Conservation (phyloP, 2,888 invertebrate species). For the Chloroclysta siterata region DNA sequence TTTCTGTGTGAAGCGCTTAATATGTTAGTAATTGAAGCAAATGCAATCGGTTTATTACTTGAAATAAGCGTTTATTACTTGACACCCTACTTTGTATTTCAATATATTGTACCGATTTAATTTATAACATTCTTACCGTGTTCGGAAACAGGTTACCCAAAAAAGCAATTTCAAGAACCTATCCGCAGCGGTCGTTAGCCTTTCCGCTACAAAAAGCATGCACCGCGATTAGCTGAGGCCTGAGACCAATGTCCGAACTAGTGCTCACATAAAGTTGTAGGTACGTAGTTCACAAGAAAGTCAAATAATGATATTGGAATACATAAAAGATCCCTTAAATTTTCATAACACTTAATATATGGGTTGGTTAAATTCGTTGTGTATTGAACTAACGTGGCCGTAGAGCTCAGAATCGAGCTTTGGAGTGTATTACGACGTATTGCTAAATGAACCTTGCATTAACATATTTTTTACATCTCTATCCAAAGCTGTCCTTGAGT, state of each 20-base stretch:
- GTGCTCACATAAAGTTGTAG: slow-evolving; percentile 39
- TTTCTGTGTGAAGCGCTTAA: slow-evolving; percentile 28
- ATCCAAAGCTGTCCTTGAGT: slow-evolving; percentile 39
- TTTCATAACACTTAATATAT: background rate
- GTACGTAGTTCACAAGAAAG: slow-evolving; percentile 30
- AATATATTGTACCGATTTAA: slow-evolving; percentile 49
- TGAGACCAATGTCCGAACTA: slow-evolving; percentile 60
- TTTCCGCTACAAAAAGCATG: slow-evolving; percentile 72
- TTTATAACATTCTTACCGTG: slow-evolving; percentile 62
- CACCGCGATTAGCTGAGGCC: slow-evolving; percentile 62
- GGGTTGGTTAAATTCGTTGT: background rate
- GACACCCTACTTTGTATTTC: slow-evolving; percentile 48
- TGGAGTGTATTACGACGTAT: background rate
- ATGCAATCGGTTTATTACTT: slow-evolving; percentile 30
- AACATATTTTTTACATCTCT: slow-evolving; percentile 26
- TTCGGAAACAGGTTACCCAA: slow-evolving; percentile 78
- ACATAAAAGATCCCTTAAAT: slow-evolving; percentile 1
- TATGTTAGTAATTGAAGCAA: slow-evolving; percentile 26
- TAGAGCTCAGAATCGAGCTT: slow-evolving; percentile 9
- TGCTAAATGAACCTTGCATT: slow-evolving; percentile 15
- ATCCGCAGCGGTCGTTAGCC: slow-evolving; percentile 74
- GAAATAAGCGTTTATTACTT: slow-evolving; percentile 29
- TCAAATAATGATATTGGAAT: slow-evolving; percentile 32
- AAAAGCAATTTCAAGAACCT: slow-evolving; percentile 79
- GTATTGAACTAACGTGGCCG: no score